Base-by-base conservation (phyloP, 2,113 vertebrate genomes). In the Nestor notabilis region DNA sequence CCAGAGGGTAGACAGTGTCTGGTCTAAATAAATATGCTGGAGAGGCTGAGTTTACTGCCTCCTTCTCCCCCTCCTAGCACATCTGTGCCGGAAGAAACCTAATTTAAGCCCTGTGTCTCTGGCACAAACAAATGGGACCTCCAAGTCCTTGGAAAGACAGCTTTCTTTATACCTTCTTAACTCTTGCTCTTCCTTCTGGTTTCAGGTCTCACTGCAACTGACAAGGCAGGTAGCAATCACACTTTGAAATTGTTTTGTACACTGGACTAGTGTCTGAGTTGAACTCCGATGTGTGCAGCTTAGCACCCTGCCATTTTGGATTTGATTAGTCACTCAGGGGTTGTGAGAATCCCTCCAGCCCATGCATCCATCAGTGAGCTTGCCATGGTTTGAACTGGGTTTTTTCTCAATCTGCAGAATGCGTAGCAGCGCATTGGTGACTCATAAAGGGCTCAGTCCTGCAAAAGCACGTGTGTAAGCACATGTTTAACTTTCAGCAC, bases 51-150 rank as follows among this genome's bases (percentile, higher is more conserved):
- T 64, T 97, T 93, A 95, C 92, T 95, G 92, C 77, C 56, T 90
- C 72, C 43, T 89, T 76, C 89, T 89, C 91, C 80, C 39, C 52
- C 55, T 88, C 47, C 52, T 68, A 76, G 55, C 77, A 89, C 96
- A 94, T 94, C 94, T 90, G 96, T 60, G 66, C 89, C 24, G 74
- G 94, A 97, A 96, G 88, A 49, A 87, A 66, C 65, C 53, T 89
- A 71, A 94, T 97, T 90, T 76, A 84, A 95, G 77, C 83, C 80
- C 88, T 27, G 55, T 69, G 86, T 92, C 46, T 93, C 88, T 87
- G 72, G 80, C 69, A 84, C 55, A 93, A 94, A 90, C 71, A 78
- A 84, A 27, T 1, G 0, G 77, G 77, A 95, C 61, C 61, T 93
- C 33, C 55, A 28, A 83, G 29, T 14, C 27, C 43, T 81, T 1